These are phyloP conservation scores for Conchocele bisecta DNA, from an alignment of 2,888 invertebrate genomes.

Conservation along the genomic window DNA sequence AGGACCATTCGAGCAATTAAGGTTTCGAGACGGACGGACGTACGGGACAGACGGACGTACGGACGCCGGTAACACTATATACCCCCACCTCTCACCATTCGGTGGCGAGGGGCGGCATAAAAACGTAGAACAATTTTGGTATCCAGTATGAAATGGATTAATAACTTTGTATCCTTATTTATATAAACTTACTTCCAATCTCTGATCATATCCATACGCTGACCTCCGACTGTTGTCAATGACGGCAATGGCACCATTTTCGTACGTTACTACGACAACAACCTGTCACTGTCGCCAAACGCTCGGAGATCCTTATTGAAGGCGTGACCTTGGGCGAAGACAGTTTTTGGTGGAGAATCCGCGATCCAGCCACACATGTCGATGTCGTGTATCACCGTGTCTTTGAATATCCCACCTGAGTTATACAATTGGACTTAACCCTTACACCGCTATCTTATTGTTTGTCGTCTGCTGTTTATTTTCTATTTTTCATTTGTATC, in stretches of 20 bases:
- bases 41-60: too few relatives aligned
- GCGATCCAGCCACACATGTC: constrained; percentile 87
- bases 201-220: constrained; percentile 87
- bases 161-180: too few relatives aligned
- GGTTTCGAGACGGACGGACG: too few relatives aligned
- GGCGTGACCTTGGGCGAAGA: constrained; percentile 85
- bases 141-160: too few relatives aligned
- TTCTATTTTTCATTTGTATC: neutral
- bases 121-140: neutral
- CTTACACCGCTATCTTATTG: neutral
- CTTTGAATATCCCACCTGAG: constrained; percentile 87
- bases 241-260: constrained; percentile 86
- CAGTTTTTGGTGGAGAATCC: constrained; percentile 86
- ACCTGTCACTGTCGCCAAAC: constrained; percentile 87
- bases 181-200: constrained; percentile 86
- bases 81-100: too few relatives aligned
- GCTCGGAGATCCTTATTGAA: constrained; percentile 86
- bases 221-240: constrained; percentile 87
- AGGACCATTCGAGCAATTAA: too few relatives aligned
- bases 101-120: neutral
- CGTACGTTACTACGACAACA: constrained; percentile 86
- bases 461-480: neutral
- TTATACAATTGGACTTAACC: neutral
- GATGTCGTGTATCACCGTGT: constrained; percentile 88
- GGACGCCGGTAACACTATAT: too few relatives aligned